These are phyloP conservation scores for Euleptes europaea DNA, from an alignment of 2,113 vertebrate genomes.

Conservation along the genomic window DNA sequence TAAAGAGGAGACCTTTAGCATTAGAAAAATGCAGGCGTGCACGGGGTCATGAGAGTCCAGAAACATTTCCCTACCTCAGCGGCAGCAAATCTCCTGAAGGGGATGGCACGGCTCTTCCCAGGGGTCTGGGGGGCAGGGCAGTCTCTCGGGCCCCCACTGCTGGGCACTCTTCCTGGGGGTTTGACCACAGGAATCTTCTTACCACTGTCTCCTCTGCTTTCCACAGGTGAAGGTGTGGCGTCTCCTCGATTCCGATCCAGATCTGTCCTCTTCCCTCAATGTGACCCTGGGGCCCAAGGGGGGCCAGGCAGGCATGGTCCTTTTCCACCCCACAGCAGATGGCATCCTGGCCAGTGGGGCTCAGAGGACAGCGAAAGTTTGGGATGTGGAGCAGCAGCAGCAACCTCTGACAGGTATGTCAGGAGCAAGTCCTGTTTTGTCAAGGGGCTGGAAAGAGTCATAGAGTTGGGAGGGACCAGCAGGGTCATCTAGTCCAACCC, in stretches of 20 bases:
- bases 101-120: neutral
- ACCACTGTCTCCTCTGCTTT: neutral
- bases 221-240: slow-evolving; percentile 91
- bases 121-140: neutral
- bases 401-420: slow-evolving; percentile 82
- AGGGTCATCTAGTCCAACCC: too few relatives aligned
- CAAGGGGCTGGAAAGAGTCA: too few relatives aligned
- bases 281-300: slow-evolving; percentile 73
- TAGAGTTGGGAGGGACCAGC: too few relatives aligned
- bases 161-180: too few relatives aligned
- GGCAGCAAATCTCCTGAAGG: neutral
- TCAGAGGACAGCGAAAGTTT: slow-evolving; percentile 72
- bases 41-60: too few relatives aligned
- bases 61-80: neutral
- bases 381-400: slow-evolving; percentile 79
- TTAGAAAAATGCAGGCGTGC: too few relatives aligned
- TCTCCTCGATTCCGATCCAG: slow-evolving; percentile 65
- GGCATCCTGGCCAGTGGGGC: slow-evolving; percentile 78
- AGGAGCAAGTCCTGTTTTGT: too few relatives aligned
- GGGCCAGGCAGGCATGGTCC: slow-evolving; percentile 73
- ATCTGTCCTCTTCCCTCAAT: slow-evolving; percentile 62
- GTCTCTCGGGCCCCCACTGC: too few relatives aligned
- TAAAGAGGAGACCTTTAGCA: too few relatives aligned
- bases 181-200: too few relatives aligned
- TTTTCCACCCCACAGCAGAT: slow-evolving; percentile 87